Percentiles rank a stretch among this genome's conserved stretches.
These are phyloP conservation scores for Hololepta plana DNA, from an alignment of 2,888 invertebrate genomes.

Conservation along the genomic window DNA sequence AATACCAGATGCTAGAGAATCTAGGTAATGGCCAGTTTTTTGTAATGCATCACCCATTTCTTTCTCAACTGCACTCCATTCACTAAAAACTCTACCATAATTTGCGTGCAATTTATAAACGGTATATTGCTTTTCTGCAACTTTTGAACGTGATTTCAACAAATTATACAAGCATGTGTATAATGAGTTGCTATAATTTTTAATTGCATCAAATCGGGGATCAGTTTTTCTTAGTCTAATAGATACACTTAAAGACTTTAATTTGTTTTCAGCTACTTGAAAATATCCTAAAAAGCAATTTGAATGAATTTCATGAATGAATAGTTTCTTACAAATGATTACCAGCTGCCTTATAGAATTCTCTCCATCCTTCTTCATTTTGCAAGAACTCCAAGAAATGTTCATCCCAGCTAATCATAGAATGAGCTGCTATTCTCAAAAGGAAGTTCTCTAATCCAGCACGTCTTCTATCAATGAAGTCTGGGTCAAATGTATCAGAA, in stretches of 20 bases:
- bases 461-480: slow-evolving; percentile 66
- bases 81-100: slow-evolving; percentile 66
- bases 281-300: slow-evolving; percentile 38
- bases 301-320: slow-evolving; percentile 1
- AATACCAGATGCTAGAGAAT: slow-evolving; percentile 34
- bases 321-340: slow-evolving; percentile 8
- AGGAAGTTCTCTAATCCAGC: slow-evolving; percentile 69
- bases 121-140: slow-evolving; percentile 58
- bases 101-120: slow-evolving; percentile 65
- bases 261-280: slow-evolving; percentile 58
- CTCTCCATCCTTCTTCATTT: slow-evolving; percentile 63
- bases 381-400: slow-evolving; percentile 64
- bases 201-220: slow-evolving; percentile 53
- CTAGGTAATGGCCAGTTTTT: slow-evolving; percentile 44
- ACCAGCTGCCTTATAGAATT: slow-evolving; percentile 58
- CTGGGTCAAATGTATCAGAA: slow-evolving; percentile 66
- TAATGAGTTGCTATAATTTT: slow-evolving; percentile 55
- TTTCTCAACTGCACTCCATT: slow-evolving; percentile 70
- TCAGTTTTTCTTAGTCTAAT: slow-evolving; percentile 57
- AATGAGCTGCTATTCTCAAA: slow-evolving; percentile 57
- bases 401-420: slow-evolving; percentile 50
- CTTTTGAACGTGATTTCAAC: slow-evolving; percentile 41
- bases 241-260: slow-evolving; percentile 56
- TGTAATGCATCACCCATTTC: slow-evolving; percentile 66
- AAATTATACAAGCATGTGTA: slow-evolving; percentile 41